phyloP scores from a whole-genome alignment of 2,888 invertebrate genomes.

The Conistra vaccinii region DNA sequence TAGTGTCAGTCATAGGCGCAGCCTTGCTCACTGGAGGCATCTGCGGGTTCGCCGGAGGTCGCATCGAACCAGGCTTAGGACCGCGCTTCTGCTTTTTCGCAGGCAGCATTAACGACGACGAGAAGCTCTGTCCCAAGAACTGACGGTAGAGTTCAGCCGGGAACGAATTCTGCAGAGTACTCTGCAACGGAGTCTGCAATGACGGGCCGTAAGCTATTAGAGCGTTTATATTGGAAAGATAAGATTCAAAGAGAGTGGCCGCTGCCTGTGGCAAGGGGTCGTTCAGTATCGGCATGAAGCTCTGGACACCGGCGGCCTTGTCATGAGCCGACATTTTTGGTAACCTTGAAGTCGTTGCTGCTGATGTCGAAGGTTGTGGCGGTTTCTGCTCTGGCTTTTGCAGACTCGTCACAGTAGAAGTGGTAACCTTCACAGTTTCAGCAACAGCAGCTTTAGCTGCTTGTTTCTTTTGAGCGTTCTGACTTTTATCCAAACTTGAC shows the following conservation, averaged over 20 bases:
- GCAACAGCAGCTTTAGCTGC: slow-evolving; percentile 74
- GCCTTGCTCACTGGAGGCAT: slow-evolving; percentile 68
- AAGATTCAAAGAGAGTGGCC: slow-evolving; percentile 82
- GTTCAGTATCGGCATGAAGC: slow-evolving; percentile 82
- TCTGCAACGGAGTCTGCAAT: slow-evolving; percentile 80
- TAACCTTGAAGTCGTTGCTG: slow-evolving; percentile 65
- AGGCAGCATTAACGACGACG: slow-evolving; percentile 81
- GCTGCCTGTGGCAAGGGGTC: slow-evolving; percentile 83
- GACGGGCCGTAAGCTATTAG: slow-evolving; percentile 81
- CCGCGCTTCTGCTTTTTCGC: slow-evolving; percentile 85
- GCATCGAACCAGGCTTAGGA: slow-evolving; percentile 73
- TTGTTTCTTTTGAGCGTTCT: slow-evolving; percentile 84
- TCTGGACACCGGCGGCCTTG: slow-evolving; percentile 83
- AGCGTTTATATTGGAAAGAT: slow-evolving; percentile 82
- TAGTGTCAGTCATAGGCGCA: slow-evolving; percentile 71
- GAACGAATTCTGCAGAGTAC: slow-evolving; percentile 79
- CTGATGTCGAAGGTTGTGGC: slow-evolving; percentile 56
- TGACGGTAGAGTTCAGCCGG: slow-evolving; percentile 87
- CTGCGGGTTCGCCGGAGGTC: slow-evolving; percentile 62
- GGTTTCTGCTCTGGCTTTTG: slow-evolving; percentile 75
- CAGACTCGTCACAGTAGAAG: slow-evolving; percentile 57
- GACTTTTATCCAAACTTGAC: slow-evolving; percentile 81
- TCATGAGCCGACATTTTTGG: slow-evolving; percentile 84
- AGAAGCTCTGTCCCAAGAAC: slow-evolving; percentile 80
- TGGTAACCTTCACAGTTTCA: slow-evolving; percentile 71